These are phyloP conservation scores for Pogonus chalceus DNA, from an alignment of 1,140 invertebrate species.

Conservation along the genomic window DNA sequence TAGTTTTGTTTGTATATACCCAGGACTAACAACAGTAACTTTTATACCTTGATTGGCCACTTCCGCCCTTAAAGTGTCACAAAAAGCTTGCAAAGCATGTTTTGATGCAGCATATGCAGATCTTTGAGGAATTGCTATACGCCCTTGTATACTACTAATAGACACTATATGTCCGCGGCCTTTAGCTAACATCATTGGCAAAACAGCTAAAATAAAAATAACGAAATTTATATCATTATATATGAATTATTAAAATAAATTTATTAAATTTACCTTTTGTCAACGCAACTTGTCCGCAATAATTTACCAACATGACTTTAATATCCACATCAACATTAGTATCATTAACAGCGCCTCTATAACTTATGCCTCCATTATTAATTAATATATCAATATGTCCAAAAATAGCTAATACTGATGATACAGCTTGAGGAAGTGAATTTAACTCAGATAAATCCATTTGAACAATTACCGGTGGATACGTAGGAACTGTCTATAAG, in stretches of 20 bases:
- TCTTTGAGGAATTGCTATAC: conserved; percentile 78
- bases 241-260: conserved; percentile 1
- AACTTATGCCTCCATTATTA: conserved; percentile 86
- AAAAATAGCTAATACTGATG: conserved; percentile 55
- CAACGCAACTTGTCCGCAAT: conserved; percentile 82
- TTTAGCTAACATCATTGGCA: conserved; percentile 72
- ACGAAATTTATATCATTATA: conserved; percentile 14
- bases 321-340: conserved; percentile 78
- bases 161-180: conserved; percentile 76
- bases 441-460: conserved; percentile 70
- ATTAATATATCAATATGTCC: conserved; percentile 79
- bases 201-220: conserved; percentile 46
- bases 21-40: conserved; percentile 75
- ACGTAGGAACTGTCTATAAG: conserved; percentile 47
- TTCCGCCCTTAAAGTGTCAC: conserved; percentile 74
- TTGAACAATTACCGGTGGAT: conserved; percentile 63
- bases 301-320: conserved; percentile 88
- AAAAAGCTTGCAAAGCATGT: conserved; percentile 85
- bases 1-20: conserved; percentile 80
- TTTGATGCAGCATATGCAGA: conserved; percentile 89
- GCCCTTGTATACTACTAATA: conserved; percentile 89
- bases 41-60: conserved; percentile 61
- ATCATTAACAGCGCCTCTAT: conserved; percentile 62
- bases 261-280: conserved; percentile 65
- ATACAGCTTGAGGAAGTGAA: conserved; percentile 48